phyloP scores from a whole-genome alignment of 2,888 invertebrate genomes.

The Lacanobia oleracea region DNA sequence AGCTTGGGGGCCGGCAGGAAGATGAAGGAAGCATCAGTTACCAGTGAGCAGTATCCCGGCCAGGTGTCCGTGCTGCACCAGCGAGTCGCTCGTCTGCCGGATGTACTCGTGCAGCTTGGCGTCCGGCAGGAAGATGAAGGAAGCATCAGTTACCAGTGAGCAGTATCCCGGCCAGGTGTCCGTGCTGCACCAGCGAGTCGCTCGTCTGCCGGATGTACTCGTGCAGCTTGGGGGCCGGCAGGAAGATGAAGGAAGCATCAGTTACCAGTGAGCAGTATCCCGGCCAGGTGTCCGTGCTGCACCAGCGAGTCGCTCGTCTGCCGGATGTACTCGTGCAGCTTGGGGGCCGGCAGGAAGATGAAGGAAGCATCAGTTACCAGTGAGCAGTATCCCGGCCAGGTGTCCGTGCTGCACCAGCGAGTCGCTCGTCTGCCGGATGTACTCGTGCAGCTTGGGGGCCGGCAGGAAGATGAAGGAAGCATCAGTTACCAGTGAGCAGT shows the following conservation, averaged over 20 bases:
- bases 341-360: slow-evolving; percentile 95
- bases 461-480: slow-evolving; percentile 95
- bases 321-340: slow-evolving; percentile 95
- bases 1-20: slow-evolving; percentile 95
- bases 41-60: slow-evolving; percentile 96
- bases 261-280: slow-evolving; percentile 94
- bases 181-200: slow-evolving; percentile 93
- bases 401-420: slow-evolving; percentile 94
- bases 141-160: slow-evolving; percentile 93
- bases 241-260: slow-evolving; percentile 92
- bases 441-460: slow-evolving; percentile 95
- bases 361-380: slow-evolving; percentile 92
- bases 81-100: slow-evolving; percentile 92
- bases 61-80: slow-evolving; percentile 95
- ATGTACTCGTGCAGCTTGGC: slow-evolving; percentile 94
- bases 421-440: slow-evolving; percentile 93
- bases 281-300: slow-evolving; percentile 95
- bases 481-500: slow-evolving; percentile 93
- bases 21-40: slow-evolving; percentile 86
- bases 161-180: slow-evolving; percentile 95
- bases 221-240: slow-evolving; percentile 94
- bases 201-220: slow-evolving; percentile 94
- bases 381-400: slow-evolving; percentile 95
- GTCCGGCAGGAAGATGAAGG: slow-evolving; percentile 96
- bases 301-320: slow-evolving; percentile 93